phyloP scores from a whole-genome alignment of 92 coral and sea anemone genomes.

The Porites lobata region DNA sequence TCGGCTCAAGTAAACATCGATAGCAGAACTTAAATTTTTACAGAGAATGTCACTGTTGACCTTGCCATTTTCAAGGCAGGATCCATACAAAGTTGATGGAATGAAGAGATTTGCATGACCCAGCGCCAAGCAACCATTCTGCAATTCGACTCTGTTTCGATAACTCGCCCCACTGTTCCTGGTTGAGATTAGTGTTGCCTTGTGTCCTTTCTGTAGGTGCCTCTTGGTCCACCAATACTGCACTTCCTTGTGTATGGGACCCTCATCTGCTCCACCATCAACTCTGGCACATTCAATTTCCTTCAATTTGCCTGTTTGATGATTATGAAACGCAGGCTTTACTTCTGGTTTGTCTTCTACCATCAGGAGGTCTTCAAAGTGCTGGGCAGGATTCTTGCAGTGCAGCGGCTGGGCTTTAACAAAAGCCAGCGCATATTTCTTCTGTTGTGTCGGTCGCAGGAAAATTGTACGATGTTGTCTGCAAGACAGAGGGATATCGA shows the following conservation, averaged over 20 bases:
- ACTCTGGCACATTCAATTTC: conserved; percentile 17
- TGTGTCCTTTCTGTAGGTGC: conserved; percentile 38
- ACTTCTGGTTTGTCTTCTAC: too few species aligned
- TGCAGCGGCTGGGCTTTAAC: too few species aligned
- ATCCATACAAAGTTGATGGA: conserved; percentile 4
- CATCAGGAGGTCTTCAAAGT: too few species aligned
- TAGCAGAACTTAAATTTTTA: conserved; percentile 53
- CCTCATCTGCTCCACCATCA: conserved; percentile 29
- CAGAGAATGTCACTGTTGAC: conserved; percentile 60
- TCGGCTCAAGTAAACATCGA: conserved; percentile 68
- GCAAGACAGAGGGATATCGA: too few species aligned
- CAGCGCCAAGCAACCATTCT: conserved; percentile 54
- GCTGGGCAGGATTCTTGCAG: too few species aligned
- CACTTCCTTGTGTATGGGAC: conserved; percentile 21
- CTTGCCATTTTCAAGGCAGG: conserved; percentile 55
- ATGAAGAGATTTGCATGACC: conserved; percentile 68
- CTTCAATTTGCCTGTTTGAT: conserved; percentile 3
- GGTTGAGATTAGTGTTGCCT: conserved; percentile 44
- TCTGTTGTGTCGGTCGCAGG: too few species aligned
- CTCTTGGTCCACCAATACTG: conserved; percentile 49
- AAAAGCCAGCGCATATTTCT: too few species aligned
- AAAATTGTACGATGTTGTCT: too few species aligned
- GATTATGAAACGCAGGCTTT: too few species aligned
- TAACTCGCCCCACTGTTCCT: conserved; percentile 53
- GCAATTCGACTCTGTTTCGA: conserved; percentile 31